Conservation (phyloP, 2,797 vertebrate genomes). For the Hydrophis major region DNA sequence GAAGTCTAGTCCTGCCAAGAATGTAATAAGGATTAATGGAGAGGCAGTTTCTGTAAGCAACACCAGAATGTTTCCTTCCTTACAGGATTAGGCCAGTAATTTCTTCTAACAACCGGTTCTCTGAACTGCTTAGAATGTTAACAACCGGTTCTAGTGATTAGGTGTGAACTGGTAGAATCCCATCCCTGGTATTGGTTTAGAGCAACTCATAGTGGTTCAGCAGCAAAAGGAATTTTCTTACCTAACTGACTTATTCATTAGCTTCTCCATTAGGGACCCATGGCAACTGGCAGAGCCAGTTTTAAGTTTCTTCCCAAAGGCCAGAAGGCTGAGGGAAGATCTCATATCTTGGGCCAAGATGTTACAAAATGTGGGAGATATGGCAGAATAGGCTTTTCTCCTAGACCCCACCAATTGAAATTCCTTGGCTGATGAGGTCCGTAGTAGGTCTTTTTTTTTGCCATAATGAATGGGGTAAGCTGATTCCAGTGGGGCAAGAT, state of each 20-base stretch:
- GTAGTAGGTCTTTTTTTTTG: not conserved
- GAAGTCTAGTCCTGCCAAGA: no score
- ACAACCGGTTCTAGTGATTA: no score
- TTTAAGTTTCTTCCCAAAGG: not conserved
- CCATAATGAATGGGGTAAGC: not conserved
- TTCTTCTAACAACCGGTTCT: no score
- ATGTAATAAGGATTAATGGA: no score
- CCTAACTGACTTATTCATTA: not conserved
- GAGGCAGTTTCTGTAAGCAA: no score
- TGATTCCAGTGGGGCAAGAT: not conserved
- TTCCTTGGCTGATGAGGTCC: not conserved
- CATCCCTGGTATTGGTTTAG: not conserved
- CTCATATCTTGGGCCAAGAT: not conserved
- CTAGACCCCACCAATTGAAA: not conserved
- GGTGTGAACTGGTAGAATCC: no score
- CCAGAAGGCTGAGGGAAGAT: not conserved
- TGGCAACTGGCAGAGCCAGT: not conserved
- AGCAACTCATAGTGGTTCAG: not conserved
- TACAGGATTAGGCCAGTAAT: no score
- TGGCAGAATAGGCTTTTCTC: not conserved
- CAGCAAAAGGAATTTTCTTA: not conserved
- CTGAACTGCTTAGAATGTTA: no score
- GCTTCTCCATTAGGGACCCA: not conserved
- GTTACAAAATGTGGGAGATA: not conserved
- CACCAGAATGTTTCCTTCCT: no score